These are phyloP conservation scores for Anoplophora glabripennis DNA, from an alignment of 1,140 invertebrate genomes.

Conservation along the genomic window DNA sequence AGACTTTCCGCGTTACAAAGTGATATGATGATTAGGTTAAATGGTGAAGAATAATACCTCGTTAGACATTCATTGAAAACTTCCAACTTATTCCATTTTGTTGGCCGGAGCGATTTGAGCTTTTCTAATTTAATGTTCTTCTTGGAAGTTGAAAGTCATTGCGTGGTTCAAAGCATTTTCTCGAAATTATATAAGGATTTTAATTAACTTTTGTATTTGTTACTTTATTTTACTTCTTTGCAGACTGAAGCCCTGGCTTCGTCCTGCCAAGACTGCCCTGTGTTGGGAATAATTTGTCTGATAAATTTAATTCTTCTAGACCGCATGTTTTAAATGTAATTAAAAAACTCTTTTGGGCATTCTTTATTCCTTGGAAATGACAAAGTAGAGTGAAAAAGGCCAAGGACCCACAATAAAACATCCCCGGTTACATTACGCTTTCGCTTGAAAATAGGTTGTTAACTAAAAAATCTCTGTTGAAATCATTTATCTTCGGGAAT, in stretches of 20 bases:
- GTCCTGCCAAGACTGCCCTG: background rate
- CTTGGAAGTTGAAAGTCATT: constrained; percentile 27
- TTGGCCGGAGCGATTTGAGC: constrained; percentile 39
- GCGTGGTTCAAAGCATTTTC: constrained; percentile 28
- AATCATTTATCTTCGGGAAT: too few relatives aligned
- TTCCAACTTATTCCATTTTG: constrained; percentile 42
- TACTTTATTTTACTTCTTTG: constrained; percentile 8
- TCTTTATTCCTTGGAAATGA: too few relatives aligned
- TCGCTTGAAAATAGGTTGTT: too few relatives aligned
- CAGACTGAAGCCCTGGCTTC: background rate
- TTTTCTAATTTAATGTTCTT: constrained; percentile 43
- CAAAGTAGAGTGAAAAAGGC: too few relatives aligned
- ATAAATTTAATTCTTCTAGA: constrained; percentile 4
- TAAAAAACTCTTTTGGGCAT: constrained; percentile 1
- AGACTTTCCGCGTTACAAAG: constrained; percentile 36
- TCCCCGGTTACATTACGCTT: too few relatives aligned
- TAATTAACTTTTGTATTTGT: constrained; percentile 32
- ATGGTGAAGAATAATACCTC: constrained; percentile 46
- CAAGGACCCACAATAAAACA: too few relatives aligned
- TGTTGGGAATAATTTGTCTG: background rate
- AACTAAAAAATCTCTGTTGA: too few relatives aligned
- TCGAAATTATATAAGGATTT: constrained; percentile 24
- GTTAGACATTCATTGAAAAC: constrained; percentile 47
- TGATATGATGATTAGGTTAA: constrained; percentile 48
- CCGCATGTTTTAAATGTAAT: constrained; percentile 5